Conservation (phyloP, 2,797 vertebrate species). For the Crenichthys baileyi region DNA sequence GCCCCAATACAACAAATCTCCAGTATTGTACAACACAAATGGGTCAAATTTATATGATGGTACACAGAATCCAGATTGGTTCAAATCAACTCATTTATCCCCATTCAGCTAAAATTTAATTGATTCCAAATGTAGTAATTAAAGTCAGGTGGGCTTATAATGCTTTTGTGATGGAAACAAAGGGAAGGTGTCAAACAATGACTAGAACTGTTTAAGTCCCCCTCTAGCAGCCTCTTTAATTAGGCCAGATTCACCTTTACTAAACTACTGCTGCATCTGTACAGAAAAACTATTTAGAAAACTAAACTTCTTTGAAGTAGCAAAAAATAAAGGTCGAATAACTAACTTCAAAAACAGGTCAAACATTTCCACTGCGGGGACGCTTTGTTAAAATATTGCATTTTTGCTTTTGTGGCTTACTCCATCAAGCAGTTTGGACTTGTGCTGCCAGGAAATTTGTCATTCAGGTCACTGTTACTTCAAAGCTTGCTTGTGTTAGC, state of each 20-base stretch:
- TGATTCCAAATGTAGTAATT: neutral
- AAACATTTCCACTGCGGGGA: conserved; percentile 36
- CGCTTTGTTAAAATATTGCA: conserved; percentile 24
- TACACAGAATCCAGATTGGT: neutral
- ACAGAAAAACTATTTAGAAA: neutral
- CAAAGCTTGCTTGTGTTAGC: conserved; percentile 47
- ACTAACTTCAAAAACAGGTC: neutral
- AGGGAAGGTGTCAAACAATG: neutral
- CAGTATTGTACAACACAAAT: neutral
- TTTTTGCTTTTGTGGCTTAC: conserved; percentile 8
- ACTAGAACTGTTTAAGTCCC: neutral
- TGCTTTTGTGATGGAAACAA: too few species aligned
- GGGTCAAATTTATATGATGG: neutral
- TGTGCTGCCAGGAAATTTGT: conserved; percentile 48
- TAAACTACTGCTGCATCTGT: neutral
- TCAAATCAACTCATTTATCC: neutral
- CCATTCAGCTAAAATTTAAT: neutral
- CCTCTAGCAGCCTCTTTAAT: neutral
- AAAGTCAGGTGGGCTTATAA: neutral
- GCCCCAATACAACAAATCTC: neutral
- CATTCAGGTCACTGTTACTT: conserved; percentile 66
- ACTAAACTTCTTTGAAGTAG: neutral
- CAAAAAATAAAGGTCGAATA: neutral
- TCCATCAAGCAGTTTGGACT: conserved; percentile 43
- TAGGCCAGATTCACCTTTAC: neutral